phyloP scores from a whole-genome alignment of 2,888 invertebrate genomes.

The Drosophila niveifrons region DNA sequence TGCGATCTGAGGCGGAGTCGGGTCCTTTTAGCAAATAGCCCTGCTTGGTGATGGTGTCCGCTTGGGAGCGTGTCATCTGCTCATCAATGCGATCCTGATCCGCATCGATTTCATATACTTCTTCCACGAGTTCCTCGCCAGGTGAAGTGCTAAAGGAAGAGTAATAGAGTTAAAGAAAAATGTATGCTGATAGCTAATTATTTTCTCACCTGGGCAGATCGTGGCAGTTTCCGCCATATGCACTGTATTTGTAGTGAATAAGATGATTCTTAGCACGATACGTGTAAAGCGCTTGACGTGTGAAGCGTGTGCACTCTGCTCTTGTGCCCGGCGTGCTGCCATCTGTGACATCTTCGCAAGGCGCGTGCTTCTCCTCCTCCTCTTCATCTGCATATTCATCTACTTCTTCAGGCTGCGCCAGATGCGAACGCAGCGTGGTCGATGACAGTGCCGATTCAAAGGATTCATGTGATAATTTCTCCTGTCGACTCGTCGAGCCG shows the following conservation, averaged over 20 bases:
- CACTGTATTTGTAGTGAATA: constrained; percentile 95
- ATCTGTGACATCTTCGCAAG: constrained; percentile 40
- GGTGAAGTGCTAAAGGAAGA: constrained; percentile 83
- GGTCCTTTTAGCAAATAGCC: constrained; percentile 96
- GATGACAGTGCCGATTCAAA: constrained; percentile 83
- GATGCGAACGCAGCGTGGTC: constrained; percentile 78
- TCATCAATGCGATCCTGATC: constrained; percentile 93
- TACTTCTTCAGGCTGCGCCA: constrained; percentile 82
- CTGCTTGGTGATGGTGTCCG: constrained; percentile 94
- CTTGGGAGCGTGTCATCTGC: constrained; percentile 87
- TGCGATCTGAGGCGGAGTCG: constrained; percentile 94
- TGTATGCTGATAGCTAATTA: background rate
- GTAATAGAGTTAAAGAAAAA: background rate
- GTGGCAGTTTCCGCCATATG: constrained; percentile 94
- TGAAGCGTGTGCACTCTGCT: constrained; percentile 86
- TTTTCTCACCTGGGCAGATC: constrained; percentile 91
- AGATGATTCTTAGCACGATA: constrained; percentile 96
- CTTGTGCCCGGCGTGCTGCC: constrained; percentile 59
- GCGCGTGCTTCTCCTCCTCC: constrained; percentile 32
- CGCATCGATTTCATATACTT: constrained; percentile 95
- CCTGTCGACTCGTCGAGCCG: constrained; percentile 57
- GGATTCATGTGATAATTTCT: constrained; percentile 73
- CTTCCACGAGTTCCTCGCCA: constrained; percentile 89
- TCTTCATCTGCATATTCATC: constrained; percentile 73
- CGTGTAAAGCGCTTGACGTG: constrained; percentile 88